phyloP scores from a whole-genome alignment of 1,140 invertebrate genomes.

The Muscidifurax raptorellus region DNA sequence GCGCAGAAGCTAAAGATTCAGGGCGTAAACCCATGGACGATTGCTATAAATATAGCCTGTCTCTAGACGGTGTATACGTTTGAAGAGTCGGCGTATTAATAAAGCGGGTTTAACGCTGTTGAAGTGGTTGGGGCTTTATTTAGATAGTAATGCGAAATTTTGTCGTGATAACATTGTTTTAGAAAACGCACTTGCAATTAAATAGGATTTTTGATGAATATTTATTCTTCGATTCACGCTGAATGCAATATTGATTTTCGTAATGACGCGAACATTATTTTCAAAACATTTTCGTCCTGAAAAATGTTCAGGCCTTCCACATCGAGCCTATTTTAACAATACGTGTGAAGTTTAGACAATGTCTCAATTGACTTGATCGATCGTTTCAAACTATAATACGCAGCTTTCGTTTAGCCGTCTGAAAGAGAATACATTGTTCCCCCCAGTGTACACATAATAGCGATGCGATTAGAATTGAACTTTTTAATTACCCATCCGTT shows the following conservation, averaged over 20 bases:
- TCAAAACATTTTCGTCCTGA: no score
- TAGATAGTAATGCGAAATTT: no score
- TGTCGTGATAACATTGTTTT: no score
- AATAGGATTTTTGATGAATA: no score
- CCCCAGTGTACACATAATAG: not conserved
- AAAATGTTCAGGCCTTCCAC: no score
- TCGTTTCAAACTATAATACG: no score
- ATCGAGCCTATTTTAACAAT: not conserved
- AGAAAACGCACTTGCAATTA: no score
- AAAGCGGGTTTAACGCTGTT: not conserved
- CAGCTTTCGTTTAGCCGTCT: not conserved
- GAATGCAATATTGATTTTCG: no score
- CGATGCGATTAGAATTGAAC: not conserved
- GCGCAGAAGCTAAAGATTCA: not conserved
- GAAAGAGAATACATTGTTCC: not conserved
- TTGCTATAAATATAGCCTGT: conserved; percentile 3
- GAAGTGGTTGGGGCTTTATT: no score
- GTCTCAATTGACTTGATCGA: not conserved
- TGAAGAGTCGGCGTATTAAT: not conserved
- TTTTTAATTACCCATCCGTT: not conserved
- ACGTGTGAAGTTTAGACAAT: not conserved
- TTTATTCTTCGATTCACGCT: no score
- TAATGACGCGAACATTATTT: no score
- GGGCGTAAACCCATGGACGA: conserved; percentile 37
- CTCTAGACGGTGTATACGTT: not conserved